Evolutionary conservation across 1,140 invertebrate species (phyloP).

Genomic region (Arctopsyche grandis): DNA sequence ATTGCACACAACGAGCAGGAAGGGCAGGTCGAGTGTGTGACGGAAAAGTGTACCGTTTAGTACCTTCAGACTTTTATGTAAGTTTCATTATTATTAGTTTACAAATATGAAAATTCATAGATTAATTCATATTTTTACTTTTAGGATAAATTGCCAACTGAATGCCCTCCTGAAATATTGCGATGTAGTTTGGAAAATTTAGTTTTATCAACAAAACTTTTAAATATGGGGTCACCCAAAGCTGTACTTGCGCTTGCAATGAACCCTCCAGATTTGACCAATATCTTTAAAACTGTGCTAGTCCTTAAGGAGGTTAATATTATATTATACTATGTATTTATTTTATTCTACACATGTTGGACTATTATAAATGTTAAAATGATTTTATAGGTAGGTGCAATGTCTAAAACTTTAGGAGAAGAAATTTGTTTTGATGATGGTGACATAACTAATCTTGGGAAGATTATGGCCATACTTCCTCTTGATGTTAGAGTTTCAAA

Average conservation of each 20-base stretch:
- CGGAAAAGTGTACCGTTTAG: slow-evolving; percentile 88
- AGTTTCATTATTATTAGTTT: slow-evolving; percentile 50
- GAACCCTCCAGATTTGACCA: slow-evolving; percentile 85
- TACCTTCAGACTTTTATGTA: slow-evolving; percentile 80
- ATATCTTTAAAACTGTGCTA: slow-evolving; percentile 84
- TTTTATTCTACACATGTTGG: slow-evolving; percentile 10
- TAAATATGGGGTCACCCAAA: slow-evolving; percentile 87
- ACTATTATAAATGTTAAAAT: slow-evolving; percentile 2
- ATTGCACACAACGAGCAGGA: slow-evolving; percentile 90
- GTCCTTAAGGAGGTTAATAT: slow-evolving; percentile 82
- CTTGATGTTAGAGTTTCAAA: slow-evolving; percentile 85
- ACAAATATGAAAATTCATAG: slow-evolving; percentile 29
- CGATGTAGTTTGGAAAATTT: slow-evolving; percentile 84
- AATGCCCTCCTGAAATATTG: slow-evolving; percentile 79
- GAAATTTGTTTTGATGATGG: slow-evolving; percentile 77
- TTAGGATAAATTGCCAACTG: slow-evolving; percentile 65
- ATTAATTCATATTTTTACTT: slow-evolving; percentile 26
- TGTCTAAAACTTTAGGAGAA: slow-evolving; percentile 70
- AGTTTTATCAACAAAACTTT: slow-evolving; percentile 84
- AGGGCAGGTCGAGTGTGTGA: slow-evolving; percentile 87
- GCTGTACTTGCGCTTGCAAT: slow-evolving; percentile 85
- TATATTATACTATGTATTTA: slow-evolving; percentile 7
- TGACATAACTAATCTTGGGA: slow-evolving; percentile 89
- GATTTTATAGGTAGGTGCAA: slow-evolving; percentile 69
- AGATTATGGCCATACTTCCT: slow-evolving; percentile 83